Evolutionary conservation across 2,888 invertebrate genomes (phyloP).

Genomic region (Cacoxenus indagator): DNA sequence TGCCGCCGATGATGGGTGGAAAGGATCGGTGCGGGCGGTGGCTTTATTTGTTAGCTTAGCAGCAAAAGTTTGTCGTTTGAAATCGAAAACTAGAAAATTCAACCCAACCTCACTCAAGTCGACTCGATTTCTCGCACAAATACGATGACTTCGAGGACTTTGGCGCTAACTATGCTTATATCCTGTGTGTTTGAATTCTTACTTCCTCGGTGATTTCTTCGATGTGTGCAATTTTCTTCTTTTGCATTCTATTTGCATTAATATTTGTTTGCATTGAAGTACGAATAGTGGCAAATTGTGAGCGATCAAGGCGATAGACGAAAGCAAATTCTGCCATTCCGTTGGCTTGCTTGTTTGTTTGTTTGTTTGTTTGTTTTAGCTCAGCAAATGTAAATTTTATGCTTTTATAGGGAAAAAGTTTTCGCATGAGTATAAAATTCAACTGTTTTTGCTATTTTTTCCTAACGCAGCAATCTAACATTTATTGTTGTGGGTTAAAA

Average conservation of each 20-base stretch:
- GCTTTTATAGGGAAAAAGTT: constrained; percentile 59
- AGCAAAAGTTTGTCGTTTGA: constrained; percentile 64
- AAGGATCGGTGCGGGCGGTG: constrained; percentile 12
- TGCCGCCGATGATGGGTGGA: constrained; percentile 32
- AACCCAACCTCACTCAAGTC: too few relatives aligned
- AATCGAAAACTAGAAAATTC: constrained; percentile 52
- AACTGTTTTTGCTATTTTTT: constrained; percentile 6
- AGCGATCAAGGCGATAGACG: constrained; percentile 34
- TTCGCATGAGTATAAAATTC: constrained; percentile 57
- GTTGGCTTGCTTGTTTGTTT: constrained; percentile 12
- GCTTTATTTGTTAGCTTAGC: constrained; percentile 59
- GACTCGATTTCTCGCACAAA: constrained; percentile 24
- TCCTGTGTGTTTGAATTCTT: constrained; percentile 1
- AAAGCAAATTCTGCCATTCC: background rate
- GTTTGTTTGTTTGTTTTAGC: constrained; percentile 26
- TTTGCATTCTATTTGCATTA: constrained; percentile 55
- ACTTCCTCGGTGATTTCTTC: constrained; percentile 32
- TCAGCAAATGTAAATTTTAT: constrained; percentile 57
- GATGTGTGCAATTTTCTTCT: constrained; percentile 50
- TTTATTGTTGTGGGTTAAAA: constrained; percentile 64
- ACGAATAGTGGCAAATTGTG: constrained; percentile 41
- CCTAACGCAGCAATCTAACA: constrained; percentile 45
- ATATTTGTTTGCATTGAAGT: constrained; percentile 52
- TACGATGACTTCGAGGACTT: constrained; percentile 57
- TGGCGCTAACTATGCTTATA: constrained; percentile 48